Base-by-base conservation (phyloP, 2,113 vertebrate genomes). In the Tachuris rubrigastra region DNA sequence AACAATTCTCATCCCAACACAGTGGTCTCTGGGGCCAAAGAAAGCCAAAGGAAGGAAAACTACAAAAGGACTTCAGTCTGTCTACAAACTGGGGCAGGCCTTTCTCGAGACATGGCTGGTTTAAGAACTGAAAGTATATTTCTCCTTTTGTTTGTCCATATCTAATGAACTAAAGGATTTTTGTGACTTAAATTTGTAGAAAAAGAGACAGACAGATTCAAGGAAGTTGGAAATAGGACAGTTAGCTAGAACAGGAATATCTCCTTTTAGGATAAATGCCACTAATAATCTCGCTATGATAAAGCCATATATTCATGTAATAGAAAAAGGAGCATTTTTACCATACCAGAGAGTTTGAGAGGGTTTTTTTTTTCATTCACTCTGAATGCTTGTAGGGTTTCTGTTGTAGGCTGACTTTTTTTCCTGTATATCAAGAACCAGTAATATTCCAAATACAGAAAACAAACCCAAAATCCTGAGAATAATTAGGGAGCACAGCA, bases 101-200 rank as follows among this genome's bases (percentile, higher is more conserved):
- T 90, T 95, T 95, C 73, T 86, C 86, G 87, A 86, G 79, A n/a
- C 73, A 72, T 10, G 15, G n/a, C 39, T 55, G 75, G 18, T 60
- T 93, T 68, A 44, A 86, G 56, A 81, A 71, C 21, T 42, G 28
- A 46, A 81, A 88, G 49, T 35, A 10, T 46, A 65, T 79, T 91
- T 90, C 53, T 49, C 63, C n/a, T 92, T 90, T 87, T 90, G 65
- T 89, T 92, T 93, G 30, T 46, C 60, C 73, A 81, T 81, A 77
- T 87, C 76, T 86, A 72, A 68, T 56, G 49, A 93, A 90, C 44
- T n/a, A n/a, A 84, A 84, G 59, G 41, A 78, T 92, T 91, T 75
- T 59, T 80, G 24, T 56, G 47, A 59, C 55, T 86, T 78, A 56
- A 66, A 23, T 77, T 30, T 24, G 15, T 21, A 46, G 39, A 65